Percentiles rank a stretch among this genome's conserved stretches.
Evolutionary conservation across 2,888 invertebrate genomes (phyloP).

Genomic region (Sisyra nigra): DNA sequence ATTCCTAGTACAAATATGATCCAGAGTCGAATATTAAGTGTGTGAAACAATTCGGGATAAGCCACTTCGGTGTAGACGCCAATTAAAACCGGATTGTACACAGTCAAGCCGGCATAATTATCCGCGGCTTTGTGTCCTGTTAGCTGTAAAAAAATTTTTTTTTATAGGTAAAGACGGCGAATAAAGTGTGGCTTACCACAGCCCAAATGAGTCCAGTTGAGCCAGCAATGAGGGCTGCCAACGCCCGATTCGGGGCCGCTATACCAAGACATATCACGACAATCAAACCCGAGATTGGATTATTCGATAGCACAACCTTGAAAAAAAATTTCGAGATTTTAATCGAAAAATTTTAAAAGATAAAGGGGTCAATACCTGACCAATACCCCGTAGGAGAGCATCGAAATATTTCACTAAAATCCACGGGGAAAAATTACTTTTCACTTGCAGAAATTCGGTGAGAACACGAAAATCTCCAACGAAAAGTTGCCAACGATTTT

Average conservation of each 20-base stretch:
- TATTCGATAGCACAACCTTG: conserved; percentile 27
- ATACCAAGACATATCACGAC: conserved; percentile 22
- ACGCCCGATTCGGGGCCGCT: conserved; percentile 19
- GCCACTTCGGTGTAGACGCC: too few relatives aligned
- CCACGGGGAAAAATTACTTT: conserved; percentile 18
- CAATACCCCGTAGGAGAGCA: conserved; percentile 23
- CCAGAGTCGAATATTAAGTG: too few relatives aligned
- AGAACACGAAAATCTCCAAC: conserved; percentile 21
- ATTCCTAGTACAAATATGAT: too few relatives aligned
- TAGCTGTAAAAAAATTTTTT: neutral
- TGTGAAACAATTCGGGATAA: too few relatives aligned
- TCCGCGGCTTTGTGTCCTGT: too few relatives aligned
- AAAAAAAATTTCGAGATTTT: conserved; percentile 1
- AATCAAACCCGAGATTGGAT: conserved; percentile 27
- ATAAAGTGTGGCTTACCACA: conserved; percentile 16
- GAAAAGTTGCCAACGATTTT: conserved; percentile 17
- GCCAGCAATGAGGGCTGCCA: conserved; percentile 19
- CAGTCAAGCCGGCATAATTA: too few relatives aligned
- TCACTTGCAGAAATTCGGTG: conserved; percentile 16
- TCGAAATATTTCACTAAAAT: conserved; percentile 20
- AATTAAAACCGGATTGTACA: too few relatives aligned
- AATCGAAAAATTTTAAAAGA: neutral
- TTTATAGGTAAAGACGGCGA: too few relatives aligned
- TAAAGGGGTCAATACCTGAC: conserved; percentile 18
- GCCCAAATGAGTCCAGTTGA: conserved; percentile 21